phyloP scores from a whole-genome alignment of 2,888 invertebrate genomes.

The Cinara cedri region DNA sequence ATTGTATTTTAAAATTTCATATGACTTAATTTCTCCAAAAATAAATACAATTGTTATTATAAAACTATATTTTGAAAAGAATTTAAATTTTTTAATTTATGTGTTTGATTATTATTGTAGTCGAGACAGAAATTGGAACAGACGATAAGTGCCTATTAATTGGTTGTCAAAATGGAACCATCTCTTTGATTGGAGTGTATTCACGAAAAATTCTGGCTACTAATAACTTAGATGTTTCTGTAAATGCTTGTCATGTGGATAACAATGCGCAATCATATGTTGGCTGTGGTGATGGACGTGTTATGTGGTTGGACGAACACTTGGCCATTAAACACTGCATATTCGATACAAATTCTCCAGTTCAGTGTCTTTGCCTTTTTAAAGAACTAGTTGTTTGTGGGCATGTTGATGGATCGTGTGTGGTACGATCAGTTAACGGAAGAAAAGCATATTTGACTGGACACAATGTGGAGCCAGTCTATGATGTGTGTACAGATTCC shows the following conservation, averaged over 20 bases:
- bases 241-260: conserved; percentile 68
- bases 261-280: conserved; percentile 65
- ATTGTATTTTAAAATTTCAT: too few relatives aligned
- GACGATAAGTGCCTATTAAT: conserved; percentile 69
- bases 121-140: conserved; percentile 68
- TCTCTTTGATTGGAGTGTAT: conserved; percentile 68
- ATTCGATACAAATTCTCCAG: conserved; percentile 62
- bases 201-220: conserved; percentile 65
- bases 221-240: conserved; percentile 65
- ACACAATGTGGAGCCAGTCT: conserved; percentile 74
- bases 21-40: too few relatives aligned
- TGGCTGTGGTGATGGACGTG: conserved; percentile 70
- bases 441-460: conserved; percentile 70
- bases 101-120: conserved; percentile 54
- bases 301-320: conserved; percentile 51
- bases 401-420: conserved; percentile 72
- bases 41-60: too few relatives aligned
- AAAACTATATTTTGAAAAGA: too few relatives aligned
- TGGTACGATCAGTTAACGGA: conserved; percentile 65
- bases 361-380: conserved; percentile 57
- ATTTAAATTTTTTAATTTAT: not conserved
- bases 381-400: conserved; percentile 65
- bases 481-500: conserved; percentile 68
- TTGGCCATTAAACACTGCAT: conserved; percentile 46
- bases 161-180: conserved; percentile 70